A percentile compares a stretch with the other conserved stretches of the same genome.
phyloP scores from a whole-genome alignment of 2,888 invertebrate species.

The Rhingia rostrata region DNA sequence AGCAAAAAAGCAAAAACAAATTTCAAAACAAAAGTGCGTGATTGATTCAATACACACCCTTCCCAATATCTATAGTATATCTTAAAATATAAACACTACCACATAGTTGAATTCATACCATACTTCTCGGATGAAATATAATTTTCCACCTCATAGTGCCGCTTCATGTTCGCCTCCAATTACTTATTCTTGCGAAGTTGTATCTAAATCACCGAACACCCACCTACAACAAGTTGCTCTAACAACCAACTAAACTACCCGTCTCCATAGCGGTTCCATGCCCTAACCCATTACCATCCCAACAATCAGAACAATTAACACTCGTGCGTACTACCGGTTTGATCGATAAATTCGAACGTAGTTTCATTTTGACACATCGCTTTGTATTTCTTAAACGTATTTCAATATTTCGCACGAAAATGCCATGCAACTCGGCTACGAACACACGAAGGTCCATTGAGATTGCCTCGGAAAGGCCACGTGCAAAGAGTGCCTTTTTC shows the following conservation, averaged over 20 bases:
- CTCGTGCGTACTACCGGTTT: constrained; percentile 44
- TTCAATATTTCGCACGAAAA: constrained; percentile 5
- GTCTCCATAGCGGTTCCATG: constrained; percentile 28
- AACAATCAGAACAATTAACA: constrained; percentile 29
- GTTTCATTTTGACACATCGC: constrained; percentile 34
- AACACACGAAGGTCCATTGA: constrained; percentile 20
- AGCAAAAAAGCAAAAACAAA: too few species aligned
- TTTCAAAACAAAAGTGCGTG: too few species aligned
- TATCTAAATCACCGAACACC: constrained; percentile 2
- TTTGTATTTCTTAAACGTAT: constrained; percentile 23
- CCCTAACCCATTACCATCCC: constrained; percentile 30
- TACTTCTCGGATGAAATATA: neutral
- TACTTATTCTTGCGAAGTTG: neutral
- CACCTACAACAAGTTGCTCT: constrained; percentile 17
- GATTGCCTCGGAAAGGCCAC: constrained; percentile 11
- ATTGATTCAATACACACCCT: too few species aligned
- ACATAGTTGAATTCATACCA: too few species aligned
- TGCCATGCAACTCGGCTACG: constrained; percentile 9
- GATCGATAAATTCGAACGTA: constrained; percentile 55
- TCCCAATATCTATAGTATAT: too few species aligned
- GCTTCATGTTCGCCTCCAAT: neutral
- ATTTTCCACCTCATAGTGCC: neutral
- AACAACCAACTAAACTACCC: constrained; percentile 6
- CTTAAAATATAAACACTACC: too few species aligned
- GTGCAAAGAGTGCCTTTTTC: constrained; percentile 12